Percentiles rank a stretch among this genome's conserved stretches.
These are phyloP conservation scores for Palaemon carinicauda DNA, from an alignment of 1,140 invertebrate species.

Conservation along the genomic window DNA sequence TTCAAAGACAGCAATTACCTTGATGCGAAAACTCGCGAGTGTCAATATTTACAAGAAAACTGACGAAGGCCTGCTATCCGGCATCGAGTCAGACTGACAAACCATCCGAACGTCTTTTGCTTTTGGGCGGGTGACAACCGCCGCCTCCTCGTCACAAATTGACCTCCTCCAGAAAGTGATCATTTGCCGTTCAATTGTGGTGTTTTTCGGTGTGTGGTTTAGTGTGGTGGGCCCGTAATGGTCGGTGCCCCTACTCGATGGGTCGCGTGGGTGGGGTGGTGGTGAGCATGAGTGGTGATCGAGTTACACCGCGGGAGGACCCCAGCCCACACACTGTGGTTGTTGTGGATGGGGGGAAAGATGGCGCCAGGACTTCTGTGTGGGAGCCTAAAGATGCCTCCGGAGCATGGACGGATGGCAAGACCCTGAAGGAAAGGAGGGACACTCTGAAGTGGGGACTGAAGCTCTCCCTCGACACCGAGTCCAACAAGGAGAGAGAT, in stretches of 20 bases:
- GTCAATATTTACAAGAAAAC: too few relatives aligned
- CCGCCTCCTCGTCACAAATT: not conserved
- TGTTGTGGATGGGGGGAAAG: conserved; percentile 57
- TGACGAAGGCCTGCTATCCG: too few relatives aligned
- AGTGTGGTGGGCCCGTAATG: conserved; percentile 19
- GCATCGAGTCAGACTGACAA: not conserved
- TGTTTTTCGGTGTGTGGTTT: not conserved
- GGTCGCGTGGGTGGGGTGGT: conserved; percentile 59
- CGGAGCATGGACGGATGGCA: conserved; percentile 58
- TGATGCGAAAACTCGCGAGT: too few relatives aligned
- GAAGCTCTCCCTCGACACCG: conserved; percentile 59
- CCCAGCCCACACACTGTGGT: conserved; percentile 56
- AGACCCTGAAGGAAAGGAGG: conserved; percentile 55
- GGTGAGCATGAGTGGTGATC: conserved; percentile 60
- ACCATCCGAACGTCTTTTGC: not conserved
- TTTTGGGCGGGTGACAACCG: not conserved
- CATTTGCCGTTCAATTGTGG: not conserved
- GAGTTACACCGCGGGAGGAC: conserved; percentile 59
- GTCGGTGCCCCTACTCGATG: conserved; percentile 56
- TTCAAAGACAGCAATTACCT: too few relatives aligned
- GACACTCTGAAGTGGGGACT: conserved; percentile 59
- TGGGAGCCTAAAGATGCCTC: conserved; percentile 58
- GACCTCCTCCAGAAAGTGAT: not conserved
- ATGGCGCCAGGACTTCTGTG: conserved; percentile 57
- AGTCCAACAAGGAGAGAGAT: conserved; percentile 54